Percentiles rank a stretch among this genome's conserved stretches.
Evolutionary conservation across 2,797 vertebrate genomes (phyloP).

Genomic region (Ispidina lecontei): DNA sequence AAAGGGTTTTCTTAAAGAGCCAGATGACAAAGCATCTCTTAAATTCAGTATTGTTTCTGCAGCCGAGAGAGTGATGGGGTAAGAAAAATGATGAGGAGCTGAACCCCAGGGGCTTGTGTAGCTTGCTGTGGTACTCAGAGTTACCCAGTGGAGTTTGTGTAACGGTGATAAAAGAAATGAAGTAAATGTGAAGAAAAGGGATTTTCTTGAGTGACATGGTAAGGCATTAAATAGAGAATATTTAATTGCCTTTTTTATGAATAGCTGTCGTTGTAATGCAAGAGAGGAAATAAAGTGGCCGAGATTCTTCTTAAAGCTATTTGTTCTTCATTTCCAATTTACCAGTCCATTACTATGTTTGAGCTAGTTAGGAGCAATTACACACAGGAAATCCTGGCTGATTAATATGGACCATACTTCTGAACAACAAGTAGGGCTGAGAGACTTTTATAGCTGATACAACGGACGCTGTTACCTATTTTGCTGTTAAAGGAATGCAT

Average conservation of each 20-base stretch:
- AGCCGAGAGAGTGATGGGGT: neutral
- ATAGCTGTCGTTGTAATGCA: neutral
- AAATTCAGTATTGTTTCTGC: neutral
- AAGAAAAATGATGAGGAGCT: rapidly evolving
- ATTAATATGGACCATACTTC: neutral
- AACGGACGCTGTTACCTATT: neutral
- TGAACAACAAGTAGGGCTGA: neutral
- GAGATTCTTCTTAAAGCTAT: neutral
- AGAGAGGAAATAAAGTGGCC: neutral
- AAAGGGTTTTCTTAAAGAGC: neutral
- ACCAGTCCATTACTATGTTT: neutral
- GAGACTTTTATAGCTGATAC: neutral
- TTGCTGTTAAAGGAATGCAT: neutral
- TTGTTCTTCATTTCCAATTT: slow-evolving; percentile 17
- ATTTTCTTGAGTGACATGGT: neutral
- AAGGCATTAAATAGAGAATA: neutral
- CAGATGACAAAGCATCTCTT: neutral
- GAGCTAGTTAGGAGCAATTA: slow-evolving; percentile 26
- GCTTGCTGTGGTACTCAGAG: neutral
- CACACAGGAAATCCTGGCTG: neutral
- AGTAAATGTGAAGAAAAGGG: neutral
- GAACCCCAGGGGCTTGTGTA: neutral
- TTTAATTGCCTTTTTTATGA: slow-evolving; percentile 14
- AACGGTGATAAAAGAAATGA: neutral
- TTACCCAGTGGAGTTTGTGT: neutral